Conservation (phyloP, 2,797 vertebrate species). For the Lithobates sylvaticus region DNA sequence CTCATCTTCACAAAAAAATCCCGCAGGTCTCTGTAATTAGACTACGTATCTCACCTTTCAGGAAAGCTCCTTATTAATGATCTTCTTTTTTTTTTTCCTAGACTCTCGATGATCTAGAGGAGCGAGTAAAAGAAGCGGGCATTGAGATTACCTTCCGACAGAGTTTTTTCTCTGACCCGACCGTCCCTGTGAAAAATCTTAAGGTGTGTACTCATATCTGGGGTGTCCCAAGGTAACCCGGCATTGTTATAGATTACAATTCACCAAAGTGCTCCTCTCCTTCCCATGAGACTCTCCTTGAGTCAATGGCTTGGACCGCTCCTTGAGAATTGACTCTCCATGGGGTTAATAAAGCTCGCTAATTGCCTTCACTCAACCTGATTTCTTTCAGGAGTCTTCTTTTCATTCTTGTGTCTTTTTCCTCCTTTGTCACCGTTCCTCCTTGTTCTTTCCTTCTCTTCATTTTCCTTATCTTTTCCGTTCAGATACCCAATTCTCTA, state of each 20-base stretch:
- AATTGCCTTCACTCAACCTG: constrained; percentile 1
- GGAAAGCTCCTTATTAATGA: constrained; percentile 2
- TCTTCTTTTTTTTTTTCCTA: constrained; percentile 62
- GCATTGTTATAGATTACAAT: constrained; percentile 1
- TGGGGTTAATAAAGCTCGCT: constrained; percentile 30
- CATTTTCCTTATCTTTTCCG: neutral
- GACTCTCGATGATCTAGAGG: constrained; percentile 93
- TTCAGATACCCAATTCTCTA: neutral
- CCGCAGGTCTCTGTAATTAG: constrained; percentile 24
- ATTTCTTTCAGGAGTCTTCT: neutral
- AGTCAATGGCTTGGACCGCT: neutral
- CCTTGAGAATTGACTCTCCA: constrained; percentile 3
- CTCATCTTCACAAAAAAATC: neutral
- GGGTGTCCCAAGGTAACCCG: neutral
- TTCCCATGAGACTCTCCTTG: constrained; percentile 5
- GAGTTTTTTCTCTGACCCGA: constrained; percentile 94
- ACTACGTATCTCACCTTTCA: constrained; percentile 4
- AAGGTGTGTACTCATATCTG: constrained; percentile 78
- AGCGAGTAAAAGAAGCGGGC: constrained; percentile 90
- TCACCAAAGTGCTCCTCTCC: neutral
- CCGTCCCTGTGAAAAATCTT: constrained; percentile 93
- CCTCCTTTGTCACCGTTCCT: neutral
- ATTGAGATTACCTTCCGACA: constrained; percentile 96
- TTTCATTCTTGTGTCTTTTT: neutral
- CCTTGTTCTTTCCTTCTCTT: neutral